Evolutionary conservation across 2,113 vertebrate species (phyloP).

Genomic region (Oryzias curvinotus): DNA sequence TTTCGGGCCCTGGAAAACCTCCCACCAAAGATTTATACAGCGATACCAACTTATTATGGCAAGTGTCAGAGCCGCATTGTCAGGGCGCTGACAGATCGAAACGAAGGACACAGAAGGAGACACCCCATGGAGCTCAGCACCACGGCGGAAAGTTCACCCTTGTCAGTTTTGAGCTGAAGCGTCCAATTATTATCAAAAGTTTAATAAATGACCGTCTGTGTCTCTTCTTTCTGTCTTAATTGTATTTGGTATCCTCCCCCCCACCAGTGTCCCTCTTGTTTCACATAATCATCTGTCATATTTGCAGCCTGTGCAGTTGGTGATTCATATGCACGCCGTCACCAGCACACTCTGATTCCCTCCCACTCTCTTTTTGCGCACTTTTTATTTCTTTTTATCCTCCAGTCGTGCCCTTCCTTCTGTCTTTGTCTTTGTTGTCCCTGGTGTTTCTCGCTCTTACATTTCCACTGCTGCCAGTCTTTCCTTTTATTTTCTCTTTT

Average conservation of each 20-base stretch:
- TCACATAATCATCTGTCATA: conserved; percentile 51
- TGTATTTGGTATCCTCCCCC: conserved; percentile 6
- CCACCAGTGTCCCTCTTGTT: conserved; percentile 29
- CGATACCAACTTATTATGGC: conserved; percentile 47
- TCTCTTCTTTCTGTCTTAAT: conserved; percentile 16
- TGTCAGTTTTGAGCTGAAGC: conserved; percentile 40
- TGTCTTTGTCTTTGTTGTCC: conserved; percentile 34
- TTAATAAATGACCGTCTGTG: conserved; percentile 34
- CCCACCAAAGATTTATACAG: conserved; percentile 52
- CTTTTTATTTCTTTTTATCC: conserved; percentile 41
- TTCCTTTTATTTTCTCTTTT: too few species aligned
- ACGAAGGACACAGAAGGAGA: neutral
- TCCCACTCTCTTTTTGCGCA: conserved; percentile 40
- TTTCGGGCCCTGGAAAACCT: conserved; percentile 27
- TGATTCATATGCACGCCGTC: conserved; percentile 51
- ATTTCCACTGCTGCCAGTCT: conserved; percentile 42
- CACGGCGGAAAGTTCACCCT: conserved; percentile 17
- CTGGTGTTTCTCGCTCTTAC: conserved; percentile 29
- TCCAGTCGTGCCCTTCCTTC: conserved; percentile 34
- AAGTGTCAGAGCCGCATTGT: conserved; percentile 41
- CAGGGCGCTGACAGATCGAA: conserved; percentile 22
- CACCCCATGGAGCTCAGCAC: conserved; percentile 3
- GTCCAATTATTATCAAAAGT: conserved; percentile 37
- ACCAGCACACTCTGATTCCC: conserved; percentile 36
- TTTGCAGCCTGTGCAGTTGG: conserved; percentile 26